These are phyloP conservation scores for Molorchus minor DNA, from an alignment of 2,888 invertebrate genomes.

Conservation along the genomic window DNA sequence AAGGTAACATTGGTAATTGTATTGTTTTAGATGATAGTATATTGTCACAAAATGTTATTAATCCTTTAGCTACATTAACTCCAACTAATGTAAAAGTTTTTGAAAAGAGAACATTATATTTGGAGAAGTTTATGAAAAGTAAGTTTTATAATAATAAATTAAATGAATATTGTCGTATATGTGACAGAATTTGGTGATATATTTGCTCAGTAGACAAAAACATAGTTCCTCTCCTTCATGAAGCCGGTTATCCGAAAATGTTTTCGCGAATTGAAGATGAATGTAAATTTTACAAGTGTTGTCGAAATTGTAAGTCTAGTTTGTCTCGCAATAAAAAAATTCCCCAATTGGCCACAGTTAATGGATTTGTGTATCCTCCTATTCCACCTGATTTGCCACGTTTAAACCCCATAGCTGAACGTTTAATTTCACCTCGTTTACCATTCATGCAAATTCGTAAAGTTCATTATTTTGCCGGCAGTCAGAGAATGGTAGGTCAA, in stretches of 20 bases:
- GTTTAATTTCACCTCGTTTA: slow-evolving; percentile 23
- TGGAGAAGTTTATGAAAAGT: slow-evolving; percentile 13
- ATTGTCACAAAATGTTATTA: no score
- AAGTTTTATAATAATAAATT: slow-evolving; percentile 18
- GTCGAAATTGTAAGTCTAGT: slow-evolving; percentile 5
- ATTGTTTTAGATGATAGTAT: not conserved
- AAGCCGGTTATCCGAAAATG: slow-evolving; percentile 18
- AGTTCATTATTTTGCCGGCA: slow-evolving; percentile 22
- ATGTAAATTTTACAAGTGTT: slow-evolving; percentile 15
- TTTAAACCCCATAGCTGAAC: slow-evolving; percentile 15
- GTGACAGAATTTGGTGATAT: slow-evolving; percentile 23
- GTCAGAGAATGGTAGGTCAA: slow-evolving; percentile 36
- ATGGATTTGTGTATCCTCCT: slow-evolving; percentile 19
- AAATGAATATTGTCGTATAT: slow-evolving; percentile 28
- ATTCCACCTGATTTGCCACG: slow-evolving; percentile 11
- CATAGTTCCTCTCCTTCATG: slow-evolving; percentile 6
- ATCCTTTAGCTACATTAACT: slow-evolving; percentile 2
- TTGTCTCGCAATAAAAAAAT: not conserved
- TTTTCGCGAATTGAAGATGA: slow-evolving; percentile 6
- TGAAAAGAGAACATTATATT: slow-evolving; percentile 7
- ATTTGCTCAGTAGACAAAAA: not conserved
- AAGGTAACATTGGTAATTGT: not conserved
- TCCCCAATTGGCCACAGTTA: slow-evolving; percentile 3
- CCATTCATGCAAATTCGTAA: slow-evolving; percentile 25
- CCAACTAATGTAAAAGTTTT: slow-evolving; percentile 4